A percentile compares a stretch with the other conserved stretches of the same genome.
These are phyloP conservation scores for Diglossa brunneiventris DNA, from an alignment of 2,113 vertebrate genomes.

Conservation along the genomic window DNA sequence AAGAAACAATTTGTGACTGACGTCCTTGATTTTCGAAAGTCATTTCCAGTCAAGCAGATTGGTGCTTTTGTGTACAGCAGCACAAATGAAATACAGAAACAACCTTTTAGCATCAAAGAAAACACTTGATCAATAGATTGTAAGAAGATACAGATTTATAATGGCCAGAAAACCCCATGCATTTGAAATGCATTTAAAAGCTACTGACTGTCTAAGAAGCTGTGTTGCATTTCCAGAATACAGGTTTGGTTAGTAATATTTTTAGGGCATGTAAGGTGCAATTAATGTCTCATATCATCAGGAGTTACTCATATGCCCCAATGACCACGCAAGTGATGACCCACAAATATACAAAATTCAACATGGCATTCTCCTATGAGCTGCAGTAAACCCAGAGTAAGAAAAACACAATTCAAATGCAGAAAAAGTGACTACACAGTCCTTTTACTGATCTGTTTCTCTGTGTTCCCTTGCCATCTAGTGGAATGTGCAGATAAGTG, in stretches of 20 bases:
- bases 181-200: background rate
- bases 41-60: background rate
- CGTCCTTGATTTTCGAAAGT: background rate
- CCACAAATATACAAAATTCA: background rate
- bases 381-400: background rate
- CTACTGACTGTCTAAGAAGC: background rate
- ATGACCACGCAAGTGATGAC: background rate
- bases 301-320: background rate
- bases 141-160: background rate
- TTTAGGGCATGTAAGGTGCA: background rate
- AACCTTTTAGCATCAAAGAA: background rate
- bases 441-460: background rate
- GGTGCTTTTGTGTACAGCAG: background rate
- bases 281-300: background rate
- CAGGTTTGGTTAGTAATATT: background rate
- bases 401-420: background rate
- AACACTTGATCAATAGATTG: background rate
- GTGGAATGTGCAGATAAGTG: background rate
- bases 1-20: background rate
- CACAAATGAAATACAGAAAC: background rate
- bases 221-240: background rate
- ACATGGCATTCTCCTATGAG: background rate
- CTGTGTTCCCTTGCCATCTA: conserved; percentile 23
- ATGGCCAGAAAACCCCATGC: background rate
- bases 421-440: background rate